These are phyloP conservation scores for Boleophthalmus pectinirostris DNA, from an alignment of 2,113 vertebrate genomes.

Conservation along the genomic window DNA sequence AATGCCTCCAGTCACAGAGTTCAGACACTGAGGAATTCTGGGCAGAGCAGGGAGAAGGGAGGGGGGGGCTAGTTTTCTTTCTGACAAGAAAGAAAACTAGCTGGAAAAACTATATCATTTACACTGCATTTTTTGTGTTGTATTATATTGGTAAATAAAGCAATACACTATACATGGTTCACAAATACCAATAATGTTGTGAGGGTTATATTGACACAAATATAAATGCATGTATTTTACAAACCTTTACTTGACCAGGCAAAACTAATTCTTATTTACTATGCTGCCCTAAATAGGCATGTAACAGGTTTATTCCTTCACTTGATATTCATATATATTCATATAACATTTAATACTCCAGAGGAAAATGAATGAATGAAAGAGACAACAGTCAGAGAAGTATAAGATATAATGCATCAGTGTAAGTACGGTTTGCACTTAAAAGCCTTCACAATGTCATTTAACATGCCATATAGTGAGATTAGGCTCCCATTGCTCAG, in stretches of 20 bases:
- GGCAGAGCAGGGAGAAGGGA: constrained; percentile 56
- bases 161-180: background rate
- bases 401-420: background rate
- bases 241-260: no score
- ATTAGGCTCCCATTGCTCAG: constrained; percentile 5
- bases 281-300: no score
- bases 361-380: no score
- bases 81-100: constrained; percentile 57
- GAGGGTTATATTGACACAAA: background rate
- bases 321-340: no score
- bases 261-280: no score
- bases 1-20: constrained; percentile 73
- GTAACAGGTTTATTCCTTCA: no score
- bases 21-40: constrained; percentile 79
- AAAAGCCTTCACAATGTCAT: constrained; percentile 18
- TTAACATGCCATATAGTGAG: constrained; percentile 18
- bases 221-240: no score
- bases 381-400: background rate
- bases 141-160: no score
- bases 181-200: background rate
- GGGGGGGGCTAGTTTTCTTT: constrained; percentile 37
- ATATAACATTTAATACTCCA: no score
- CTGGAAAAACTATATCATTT: constrained; percentile 21
- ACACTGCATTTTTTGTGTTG: background rate
- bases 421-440: background rate